Conservation (phyloP, 2,888 invertebrate genomes). For the Drosophila robusta region DNA sequence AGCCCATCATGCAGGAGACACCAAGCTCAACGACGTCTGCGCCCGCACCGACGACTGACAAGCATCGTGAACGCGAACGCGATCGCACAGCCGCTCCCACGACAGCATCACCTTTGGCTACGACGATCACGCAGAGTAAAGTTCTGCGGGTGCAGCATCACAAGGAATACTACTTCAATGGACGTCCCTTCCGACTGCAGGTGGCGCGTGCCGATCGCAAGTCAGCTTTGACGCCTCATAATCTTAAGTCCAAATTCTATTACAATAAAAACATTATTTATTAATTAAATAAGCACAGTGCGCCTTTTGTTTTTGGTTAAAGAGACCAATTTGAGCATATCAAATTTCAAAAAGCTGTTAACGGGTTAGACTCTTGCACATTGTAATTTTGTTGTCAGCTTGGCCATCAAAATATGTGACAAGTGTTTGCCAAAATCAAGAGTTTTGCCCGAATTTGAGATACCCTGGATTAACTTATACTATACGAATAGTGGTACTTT, state of each 20-base stretch:
- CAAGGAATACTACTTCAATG: conserved; percentile 82
- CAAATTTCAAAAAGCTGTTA: neutral
- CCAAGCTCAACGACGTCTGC: conserved; percentile 21
- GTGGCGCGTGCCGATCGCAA: conserved; percentile 73
- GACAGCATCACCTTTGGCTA: conserved; percentile 15
- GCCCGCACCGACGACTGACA: conserved; percentile 16
- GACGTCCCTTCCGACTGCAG: conserved; percentile 81
- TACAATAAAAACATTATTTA: conserved; percentile 84
- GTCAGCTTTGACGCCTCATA: conserved; percentile 72
- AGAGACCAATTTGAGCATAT: neutral
- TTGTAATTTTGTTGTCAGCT: neutral
- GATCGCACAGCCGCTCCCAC: conserved; percentile 3
- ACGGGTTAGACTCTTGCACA: neutral
- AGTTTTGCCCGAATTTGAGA: neutral
- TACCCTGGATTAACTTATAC: neutral
- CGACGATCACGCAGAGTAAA: conserved; percentile 60
- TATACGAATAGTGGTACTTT: no score
- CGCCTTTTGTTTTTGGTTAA: conserved; percentile 8
- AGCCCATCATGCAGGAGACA: conserved; percentile 66
- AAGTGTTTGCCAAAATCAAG: neutral
- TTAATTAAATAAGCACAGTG: conserved; percentile 57
- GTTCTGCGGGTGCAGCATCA: conserved; percentile 76
- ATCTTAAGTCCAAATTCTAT: conserved; percentile 83
- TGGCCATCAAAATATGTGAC: no score
- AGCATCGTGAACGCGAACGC: conserved; percentile 1